Conservation (phyloP, 2,797 vertebrate species). For the Leptatherina wallacei region DNA sequence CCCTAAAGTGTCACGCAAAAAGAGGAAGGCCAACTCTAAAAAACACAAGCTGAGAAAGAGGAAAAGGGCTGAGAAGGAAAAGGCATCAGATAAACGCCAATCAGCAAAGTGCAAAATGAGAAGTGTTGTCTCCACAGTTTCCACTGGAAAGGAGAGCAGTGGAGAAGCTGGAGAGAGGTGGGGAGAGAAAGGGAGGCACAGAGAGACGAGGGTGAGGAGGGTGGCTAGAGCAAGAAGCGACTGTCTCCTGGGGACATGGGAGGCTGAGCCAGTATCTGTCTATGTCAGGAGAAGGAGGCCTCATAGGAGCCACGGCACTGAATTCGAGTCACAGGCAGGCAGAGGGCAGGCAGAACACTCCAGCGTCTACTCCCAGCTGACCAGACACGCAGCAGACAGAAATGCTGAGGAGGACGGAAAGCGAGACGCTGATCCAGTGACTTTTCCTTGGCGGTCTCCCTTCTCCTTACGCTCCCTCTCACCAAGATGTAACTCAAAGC, state of each 20-base stretch:
- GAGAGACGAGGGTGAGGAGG: slow-evolving; percentile 39
- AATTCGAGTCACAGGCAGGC: slow-evolving; percentile 59
- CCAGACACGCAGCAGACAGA: slow-evolving; percentile 59
- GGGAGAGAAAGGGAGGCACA: slow-evolving; percentile 56
- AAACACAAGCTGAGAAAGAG: slow-evolving; percentile 67
- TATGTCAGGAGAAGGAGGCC: slow-evolving; percentile 71
- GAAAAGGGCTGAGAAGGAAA: slow-evolving; percentile 59
- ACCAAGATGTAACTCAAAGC: slow-evolving; percentile 69
- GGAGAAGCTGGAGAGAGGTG: slow-evolving; percentile 52
- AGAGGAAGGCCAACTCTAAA: slow-evolving; percentile 68
- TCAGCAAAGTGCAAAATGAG: slow-evolving; percentile 75
- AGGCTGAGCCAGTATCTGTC: slow-evolving; percentile 70
- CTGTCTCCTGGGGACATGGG: slow-evolving; percentile 67
- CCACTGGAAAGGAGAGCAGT: slow-evolving; percentile 69
- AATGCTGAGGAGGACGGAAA: slow-evolving; percentile 40
- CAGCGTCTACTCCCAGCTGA: slow-evolving; percentile 50
- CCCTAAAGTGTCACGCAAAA: slow-evolving; percentile 76
- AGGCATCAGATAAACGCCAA: slow-evolving; percentile 70
- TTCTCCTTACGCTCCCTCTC: slow-evolving; percentile 67
- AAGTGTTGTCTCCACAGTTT: slow-evolving; percentile 82
- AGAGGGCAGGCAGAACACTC: slow-evolving; percentile 55
- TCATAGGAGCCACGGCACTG: slow-evolving; percentile 62
- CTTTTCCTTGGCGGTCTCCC: slow-evolving; percentile 73
- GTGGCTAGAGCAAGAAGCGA: slow-evolving; percentile 59
- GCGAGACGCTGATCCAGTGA: slow-evolving; percentile 31